phyloP scores from a whole-genome alignment of 2,888 invertebrate species.

The Lasioglossum vierecki region DNA sequence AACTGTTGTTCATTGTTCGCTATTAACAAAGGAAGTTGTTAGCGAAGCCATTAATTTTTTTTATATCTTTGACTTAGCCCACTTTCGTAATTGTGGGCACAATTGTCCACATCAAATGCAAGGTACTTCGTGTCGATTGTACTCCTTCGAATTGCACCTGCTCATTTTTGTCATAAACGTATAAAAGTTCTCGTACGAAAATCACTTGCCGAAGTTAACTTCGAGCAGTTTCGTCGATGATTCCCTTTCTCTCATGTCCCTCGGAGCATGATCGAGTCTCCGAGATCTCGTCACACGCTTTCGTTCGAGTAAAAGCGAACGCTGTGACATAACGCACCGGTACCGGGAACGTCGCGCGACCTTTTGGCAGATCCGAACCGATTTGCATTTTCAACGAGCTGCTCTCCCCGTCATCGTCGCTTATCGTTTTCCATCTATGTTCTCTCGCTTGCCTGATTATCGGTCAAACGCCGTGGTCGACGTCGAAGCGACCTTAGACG shows the following conservation, averaged over 20 bases:
- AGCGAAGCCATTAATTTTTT: too few species aligned
- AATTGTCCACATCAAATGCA: not conserved
- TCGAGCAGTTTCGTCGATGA: not conserved
- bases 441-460: not conserved
- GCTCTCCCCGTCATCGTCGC: not conserved
- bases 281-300: not conserved
- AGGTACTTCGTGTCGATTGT: not conserved
- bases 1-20: too few species aligned
- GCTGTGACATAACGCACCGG: slow-evolving; percentile 24
- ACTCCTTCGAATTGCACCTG: not conserved
- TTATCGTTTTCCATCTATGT: not conserved
- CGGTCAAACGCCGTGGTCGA: slow-evolving; percentile 2
- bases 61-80: too few species aligned
- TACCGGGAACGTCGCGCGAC: not conserved
- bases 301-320: slow-evolving; percentile 20
- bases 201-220: not conserved
- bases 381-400: slow-evolving; percentile 27
- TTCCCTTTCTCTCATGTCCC: not conserved
- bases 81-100: too few species aligned
- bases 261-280: not conserved
- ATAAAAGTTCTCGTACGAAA: not conserved
- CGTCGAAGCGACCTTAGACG: slow-evolving; percentile 28
- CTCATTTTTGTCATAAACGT: not conserved
- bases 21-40: too few species aligned
- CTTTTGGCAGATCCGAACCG: slow-evolving; percentile 2